phyloP scores from a whole-genome alignment of 1,140 invertebrate species.

The Cyphomyrmex costatus region DNA sequence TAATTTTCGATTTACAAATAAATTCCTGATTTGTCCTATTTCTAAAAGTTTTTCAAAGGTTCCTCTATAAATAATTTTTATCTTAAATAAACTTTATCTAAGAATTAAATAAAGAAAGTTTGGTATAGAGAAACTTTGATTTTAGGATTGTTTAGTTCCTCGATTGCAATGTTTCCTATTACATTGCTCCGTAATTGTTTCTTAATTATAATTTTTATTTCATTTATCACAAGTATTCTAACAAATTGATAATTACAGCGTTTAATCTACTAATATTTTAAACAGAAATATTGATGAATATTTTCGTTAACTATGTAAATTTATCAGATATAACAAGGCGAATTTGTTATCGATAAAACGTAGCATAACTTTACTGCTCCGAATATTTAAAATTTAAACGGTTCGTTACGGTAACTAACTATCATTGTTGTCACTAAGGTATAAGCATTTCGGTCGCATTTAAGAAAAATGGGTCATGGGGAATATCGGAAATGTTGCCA shows the following conservation, averaged over 20 bases:
- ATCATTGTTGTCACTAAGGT: conserved; percentile 23
- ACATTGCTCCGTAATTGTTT: neutral
- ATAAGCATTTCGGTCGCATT: neutral
- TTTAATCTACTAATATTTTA: conserved; percentile 16
- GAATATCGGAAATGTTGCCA: conserved; percentile 53
- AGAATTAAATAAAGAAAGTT: neutral
- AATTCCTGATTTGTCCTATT: no score
- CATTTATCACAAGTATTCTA: neutral
- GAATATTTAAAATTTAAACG: conserved; percentile 38
- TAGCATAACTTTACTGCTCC: neutral
- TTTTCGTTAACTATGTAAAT: neutral
- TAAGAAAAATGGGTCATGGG: conserved; percentile 26
- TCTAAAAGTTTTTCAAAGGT: no score
- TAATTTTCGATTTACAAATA: no score
- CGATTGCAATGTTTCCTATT: neutral
- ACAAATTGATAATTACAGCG: neutral
- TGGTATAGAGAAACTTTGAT: no score
- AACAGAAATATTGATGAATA: conserved; percentile 15
- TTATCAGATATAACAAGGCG: neutral
- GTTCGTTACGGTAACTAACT: neutral
- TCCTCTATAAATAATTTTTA: neutral
- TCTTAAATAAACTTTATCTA: neutral
- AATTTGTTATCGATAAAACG: conserved; percentile 32
- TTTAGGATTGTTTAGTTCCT: neutral
- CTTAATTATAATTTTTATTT: neutral